Evolutionary conservation across 2,888 invertebrate species (phyloP).

Genomic region (Acanthacorydalis orientalis): DNA sequence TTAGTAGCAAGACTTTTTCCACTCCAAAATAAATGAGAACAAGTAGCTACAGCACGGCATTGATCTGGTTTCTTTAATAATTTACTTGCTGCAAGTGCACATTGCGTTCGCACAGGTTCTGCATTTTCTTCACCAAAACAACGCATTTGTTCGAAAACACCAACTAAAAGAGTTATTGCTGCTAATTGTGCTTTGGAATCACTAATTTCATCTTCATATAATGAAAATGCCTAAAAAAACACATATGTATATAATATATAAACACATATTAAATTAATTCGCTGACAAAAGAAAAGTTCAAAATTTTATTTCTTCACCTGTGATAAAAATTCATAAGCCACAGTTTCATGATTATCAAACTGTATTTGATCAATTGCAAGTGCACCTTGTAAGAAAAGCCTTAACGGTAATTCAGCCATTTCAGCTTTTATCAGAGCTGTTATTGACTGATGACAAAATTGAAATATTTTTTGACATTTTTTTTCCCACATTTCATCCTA

Average conservation of each 20-base stretch:
- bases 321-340: constrained; percentile 96
- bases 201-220: constrained; percentile 97
- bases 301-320: constrained; percentile 30
- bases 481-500: constrained; percentile 96
- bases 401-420: constrained; percentile 78
- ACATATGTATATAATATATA: not conserved
- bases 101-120: constrained; percentile 88
- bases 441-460: constrained; percentile 94
- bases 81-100: constrained; percentile 89
- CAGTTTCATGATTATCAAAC: constrained; percentile 89
- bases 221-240: constrained; percentile 64
- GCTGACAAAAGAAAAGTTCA: too few species aligned
- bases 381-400: constrained; percentile 91
- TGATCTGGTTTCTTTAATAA: constrained; percentile 97
- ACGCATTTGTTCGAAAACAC: constrained; percentile 85
- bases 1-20: constrained; percentile 41
- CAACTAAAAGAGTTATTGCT: constrained; percentile 88
- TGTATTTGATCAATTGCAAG: constrained; percentile 80
- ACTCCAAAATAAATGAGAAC: constrained; percentile 96
- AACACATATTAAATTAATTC: too few species aligned
- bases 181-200: constrained; percentile 94
- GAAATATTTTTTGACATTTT: constrained; percentile 95
- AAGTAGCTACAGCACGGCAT: constrained; percentile 82
- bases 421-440: constrained; percentile 89
- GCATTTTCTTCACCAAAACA: constrained; percentile 95